These are phyloP conservation scores for Pluvianellus socialis DNA, from an alignment of 2,113 vertebrate species.

Conservation along the genomic window DNA sequence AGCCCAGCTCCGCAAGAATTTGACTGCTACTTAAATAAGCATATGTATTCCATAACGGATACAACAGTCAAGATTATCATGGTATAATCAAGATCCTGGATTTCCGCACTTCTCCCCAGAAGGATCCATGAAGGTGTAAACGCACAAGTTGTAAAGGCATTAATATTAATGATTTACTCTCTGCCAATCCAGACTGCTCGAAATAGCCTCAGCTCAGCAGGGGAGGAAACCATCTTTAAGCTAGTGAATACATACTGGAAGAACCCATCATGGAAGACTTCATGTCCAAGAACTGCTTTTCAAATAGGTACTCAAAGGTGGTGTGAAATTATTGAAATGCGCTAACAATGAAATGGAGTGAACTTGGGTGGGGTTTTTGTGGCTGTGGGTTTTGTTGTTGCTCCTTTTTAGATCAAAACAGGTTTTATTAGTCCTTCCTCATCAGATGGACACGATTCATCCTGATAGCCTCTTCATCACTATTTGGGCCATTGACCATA, in stretches of 20 bases:
- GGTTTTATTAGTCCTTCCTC: neutral
- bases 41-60: accelerated
- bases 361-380: neutral
- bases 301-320: neutral
- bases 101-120: neutral
- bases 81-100: neutral
- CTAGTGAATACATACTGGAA: neutral
- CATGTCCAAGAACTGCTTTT: neutral
- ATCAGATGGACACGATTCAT: accelerated
- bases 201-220: neutral
- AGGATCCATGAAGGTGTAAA: neutral
- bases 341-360: neutral
- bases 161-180: neutral
- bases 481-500: neutral
- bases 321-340: neutral
- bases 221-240: neutral
- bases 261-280: neutral
- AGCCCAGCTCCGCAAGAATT: neutral
- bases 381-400: neutral
- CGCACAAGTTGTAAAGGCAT: neutral
- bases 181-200: neutral
- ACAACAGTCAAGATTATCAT: neutral
- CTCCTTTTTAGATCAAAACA: neutral
- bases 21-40: neutral
- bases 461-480: neutral